These are phyloP conservation scores for Cromileptes altivelis DNA, from an alignment of 2,113 vertebrate genomes.

Conservation along the genomic window DNA sequence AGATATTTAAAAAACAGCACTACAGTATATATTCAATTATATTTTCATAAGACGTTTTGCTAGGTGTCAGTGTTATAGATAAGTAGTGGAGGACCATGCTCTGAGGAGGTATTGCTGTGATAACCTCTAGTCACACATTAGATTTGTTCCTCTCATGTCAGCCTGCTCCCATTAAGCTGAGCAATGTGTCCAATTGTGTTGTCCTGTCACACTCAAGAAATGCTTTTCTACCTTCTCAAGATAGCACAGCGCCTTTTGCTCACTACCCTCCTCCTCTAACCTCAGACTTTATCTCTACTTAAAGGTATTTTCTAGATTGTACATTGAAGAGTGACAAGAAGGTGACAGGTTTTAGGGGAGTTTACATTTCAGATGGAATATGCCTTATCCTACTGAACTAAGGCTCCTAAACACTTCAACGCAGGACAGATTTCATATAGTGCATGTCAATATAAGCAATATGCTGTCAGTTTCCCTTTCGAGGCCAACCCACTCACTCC, in stretches of 20 bases:
- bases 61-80: background rate
- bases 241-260: background rate
- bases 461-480: conserved; percentile 40
- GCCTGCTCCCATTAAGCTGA: conserved; percentile 8
- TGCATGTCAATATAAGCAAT: conserved; percentile 3
- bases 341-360: background rate
- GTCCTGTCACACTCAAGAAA: background rate
- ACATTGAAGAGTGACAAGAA: background rate
- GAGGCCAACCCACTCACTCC: conserved; percentile 38
- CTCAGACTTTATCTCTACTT: background rate
- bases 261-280: background rate
- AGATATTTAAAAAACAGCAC: background rate
- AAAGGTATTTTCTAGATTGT: background rate
- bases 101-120: background rate
- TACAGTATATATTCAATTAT: too few species aligned
- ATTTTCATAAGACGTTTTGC: background rate
- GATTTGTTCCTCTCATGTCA: background rate
- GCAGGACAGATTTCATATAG: conserved; percentile 13
- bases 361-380: background rate
- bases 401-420: conserved; percentile 20
- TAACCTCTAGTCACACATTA: background rate
- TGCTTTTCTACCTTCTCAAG: background rate
- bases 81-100: background rate
- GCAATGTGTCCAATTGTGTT: conserved; percentile 3
- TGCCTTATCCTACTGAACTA: background rate